Conservation (phyloP, 2,888 invertebrate genomes). For the Reticulitermes lucifugus region DNA sequence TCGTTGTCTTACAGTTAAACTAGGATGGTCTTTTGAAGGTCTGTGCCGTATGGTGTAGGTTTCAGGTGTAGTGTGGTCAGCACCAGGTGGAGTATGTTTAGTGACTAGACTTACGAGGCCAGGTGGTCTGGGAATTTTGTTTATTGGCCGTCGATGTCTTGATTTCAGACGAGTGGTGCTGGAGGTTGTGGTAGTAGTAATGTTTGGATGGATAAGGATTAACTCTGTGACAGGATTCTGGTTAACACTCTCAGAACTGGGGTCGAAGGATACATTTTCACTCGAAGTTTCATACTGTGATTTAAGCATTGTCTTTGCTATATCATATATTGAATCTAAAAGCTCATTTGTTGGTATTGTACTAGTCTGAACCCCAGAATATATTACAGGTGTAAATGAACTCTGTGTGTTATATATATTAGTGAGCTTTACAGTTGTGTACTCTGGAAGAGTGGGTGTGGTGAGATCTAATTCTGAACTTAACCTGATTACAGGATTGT, state of each 20-base stretch:
- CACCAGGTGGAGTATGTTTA: not conserved
- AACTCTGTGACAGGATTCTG: not conserved
- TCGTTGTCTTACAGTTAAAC: not conserved
- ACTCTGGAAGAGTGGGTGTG: not conserved
- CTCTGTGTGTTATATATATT: not conserved
- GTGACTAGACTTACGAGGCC: not conserved
- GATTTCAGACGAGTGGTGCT: constrained; percentile 1
- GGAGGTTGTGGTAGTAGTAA: not conserved
- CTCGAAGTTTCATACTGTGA: not conserved
- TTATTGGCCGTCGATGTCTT: not conserved
- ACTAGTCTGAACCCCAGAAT: not conserved
- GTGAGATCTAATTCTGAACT: constrained; percentile 5
- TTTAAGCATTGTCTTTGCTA: constrained; percentile 10
- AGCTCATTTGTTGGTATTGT: constrained; percentile 31
- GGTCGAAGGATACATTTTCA: not conserved
- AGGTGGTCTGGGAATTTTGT: constrained; percentile 13
- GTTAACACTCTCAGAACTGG: not conserved
- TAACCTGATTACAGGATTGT: not conserved
- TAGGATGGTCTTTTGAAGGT: constrained; percentile 33
- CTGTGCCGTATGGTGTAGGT: constrained; percentile 35
- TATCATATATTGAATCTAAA: constrained; percentile 30
- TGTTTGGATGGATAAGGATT: constrained; percentile 22
- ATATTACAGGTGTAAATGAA: not conserved
- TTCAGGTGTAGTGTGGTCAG: constrained; percentile 33
- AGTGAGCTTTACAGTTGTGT: constrained; percentile 8